phyloP scores from a whole-genome alignment of 2,113 vertebrate species.

The Amblyopsis rosae region DNA sequence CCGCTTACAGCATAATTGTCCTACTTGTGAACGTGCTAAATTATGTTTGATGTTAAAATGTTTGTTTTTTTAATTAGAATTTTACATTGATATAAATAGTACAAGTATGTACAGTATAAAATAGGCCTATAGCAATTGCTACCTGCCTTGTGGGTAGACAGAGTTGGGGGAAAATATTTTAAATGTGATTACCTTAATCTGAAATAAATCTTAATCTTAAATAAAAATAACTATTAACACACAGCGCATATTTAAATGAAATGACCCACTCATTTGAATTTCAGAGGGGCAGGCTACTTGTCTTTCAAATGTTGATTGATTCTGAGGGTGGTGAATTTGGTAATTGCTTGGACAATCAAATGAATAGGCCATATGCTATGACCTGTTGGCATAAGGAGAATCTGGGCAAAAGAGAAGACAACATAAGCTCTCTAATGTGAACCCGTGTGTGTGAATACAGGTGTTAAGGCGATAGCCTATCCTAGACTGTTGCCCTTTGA shows the following conservation, averaged over 20 bases:
- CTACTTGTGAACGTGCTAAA: slow-evolving; percentile 3
- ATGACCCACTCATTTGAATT: slow-evolving; percentile 35
- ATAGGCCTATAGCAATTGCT: too few species aligned
- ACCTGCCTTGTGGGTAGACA: too few species aligned
- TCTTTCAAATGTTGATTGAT: slow-evolving; percentile 25
- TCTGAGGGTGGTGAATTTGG: slow-evolving; percentile 34
- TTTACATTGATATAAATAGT: too few species aligned
- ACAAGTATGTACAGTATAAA: too few species aligned
- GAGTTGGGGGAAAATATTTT: too few species aligned
- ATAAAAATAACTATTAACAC: too few species aligned
- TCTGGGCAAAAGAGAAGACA: slow-evolving; percentile 21
- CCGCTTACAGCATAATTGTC: slow-evolving; percentile 32
- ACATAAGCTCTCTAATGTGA: slow-evolving; percentile 31
- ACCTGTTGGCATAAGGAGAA: slow-evolving; percentile 25
- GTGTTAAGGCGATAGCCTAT: too few species aligned
- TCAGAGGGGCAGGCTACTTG: slow-evolving; percentile 9
- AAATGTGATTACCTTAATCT: too few species aligned
- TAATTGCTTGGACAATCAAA: slow-evolving; percentile 45
- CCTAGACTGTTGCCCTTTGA: slow-evolving; percentile 24
- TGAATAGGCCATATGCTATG: slow-evolving; percentile 19
- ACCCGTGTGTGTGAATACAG: slow-evolving; percentile 25
- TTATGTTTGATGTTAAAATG: too few species aligned
- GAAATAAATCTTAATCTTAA: too few species aligned
- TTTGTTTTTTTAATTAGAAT: too few species aligned
- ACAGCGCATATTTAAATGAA: slow-evolving; percentile 31